Evolutionary conservation across 2,797 vertebrate genomes (phyloP).

Genomic region (Acanthis flammea): DNA sequence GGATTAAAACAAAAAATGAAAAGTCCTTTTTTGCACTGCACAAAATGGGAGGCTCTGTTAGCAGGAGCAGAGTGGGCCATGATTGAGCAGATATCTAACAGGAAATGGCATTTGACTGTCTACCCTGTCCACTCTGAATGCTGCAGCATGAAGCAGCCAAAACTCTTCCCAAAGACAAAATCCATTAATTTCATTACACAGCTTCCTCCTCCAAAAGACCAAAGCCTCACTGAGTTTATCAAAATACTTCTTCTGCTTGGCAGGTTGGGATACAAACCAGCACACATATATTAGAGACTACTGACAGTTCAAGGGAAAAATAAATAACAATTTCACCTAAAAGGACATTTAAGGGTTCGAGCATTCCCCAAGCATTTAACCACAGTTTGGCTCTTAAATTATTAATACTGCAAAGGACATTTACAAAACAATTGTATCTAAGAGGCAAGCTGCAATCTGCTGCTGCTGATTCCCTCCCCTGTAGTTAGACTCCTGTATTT

Average conservation of each 20-base stretch:
- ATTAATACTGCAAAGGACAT: slow-evolving; percentile 6
- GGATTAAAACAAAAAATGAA: neutral
- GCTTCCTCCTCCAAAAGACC: neutral
- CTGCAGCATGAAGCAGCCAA: neutral
- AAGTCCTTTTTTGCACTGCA: neutral
- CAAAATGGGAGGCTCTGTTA: neutral
- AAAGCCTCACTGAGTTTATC: neutral
- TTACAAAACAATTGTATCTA: neutral
- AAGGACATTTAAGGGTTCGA: neutral
- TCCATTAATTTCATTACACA: neutral
- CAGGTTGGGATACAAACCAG: neutral
- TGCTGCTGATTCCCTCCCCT: neutral
- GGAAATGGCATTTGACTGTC: neutral
- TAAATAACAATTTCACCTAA: neutral
- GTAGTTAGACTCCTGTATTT: neutral
- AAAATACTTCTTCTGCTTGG: neutral
- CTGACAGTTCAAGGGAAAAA: neutral
- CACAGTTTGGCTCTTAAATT: neutral
- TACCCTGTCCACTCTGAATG: neutral
- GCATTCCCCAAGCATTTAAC: neutral
- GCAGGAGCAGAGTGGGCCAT: neutral
- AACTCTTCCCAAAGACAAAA: neutral
- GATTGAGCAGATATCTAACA: neutral
- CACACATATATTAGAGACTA: neutral
- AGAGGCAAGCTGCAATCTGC: neutral